Percentiles rank a stretch among this genome's conserved stretches.
Conservation (phyloP, 2,797 vertebrate genomes). For the Pipistrellus nathusii region DNA sequence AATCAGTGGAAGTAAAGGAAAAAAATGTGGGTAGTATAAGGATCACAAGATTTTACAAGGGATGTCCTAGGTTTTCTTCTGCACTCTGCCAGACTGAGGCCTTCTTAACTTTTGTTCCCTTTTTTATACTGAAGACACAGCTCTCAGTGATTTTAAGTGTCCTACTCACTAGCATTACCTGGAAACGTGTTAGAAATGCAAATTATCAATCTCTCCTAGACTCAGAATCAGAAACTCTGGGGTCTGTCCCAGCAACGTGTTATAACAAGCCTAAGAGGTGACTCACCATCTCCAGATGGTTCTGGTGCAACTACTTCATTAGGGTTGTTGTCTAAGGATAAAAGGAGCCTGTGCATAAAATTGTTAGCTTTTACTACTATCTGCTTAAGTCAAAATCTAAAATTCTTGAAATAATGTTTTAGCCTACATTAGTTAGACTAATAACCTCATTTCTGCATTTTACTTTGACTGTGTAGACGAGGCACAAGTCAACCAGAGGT, state of each 20-base stretch:
- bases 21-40: neutral
- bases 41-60: neutral
- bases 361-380: neutral
- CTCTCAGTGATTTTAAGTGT: constrained; percentile 19
- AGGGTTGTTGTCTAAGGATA: neutral
- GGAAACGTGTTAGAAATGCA: constrained; percentile 39
- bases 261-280: neutral
- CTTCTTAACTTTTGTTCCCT: neutral
- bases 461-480: constrained; percentile 79
- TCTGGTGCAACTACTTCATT: neutral
- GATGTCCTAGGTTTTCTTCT: neutral
- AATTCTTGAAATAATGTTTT: constrained; percentile 69
- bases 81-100: neutral
- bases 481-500: constrained; percentile 81
- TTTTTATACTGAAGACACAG: neutral
- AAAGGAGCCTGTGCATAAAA: neutral
- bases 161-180: neutral
- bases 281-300: neutral
- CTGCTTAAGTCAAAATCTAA: constrained; percentile 61
- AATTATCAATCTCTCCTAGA: constrained; percentile 16
- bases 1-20: constrained; percentile 33
- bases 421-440: constrained; percentile 74
- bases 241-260: neutral
- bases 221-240: constrained; percentile 4
- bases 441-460: constrained; percentile 77